phyloP scores from a whole-genome alignment of 53 echinoderm and acorn worm genomes.

The Glandiceps talaboti region DNA sequence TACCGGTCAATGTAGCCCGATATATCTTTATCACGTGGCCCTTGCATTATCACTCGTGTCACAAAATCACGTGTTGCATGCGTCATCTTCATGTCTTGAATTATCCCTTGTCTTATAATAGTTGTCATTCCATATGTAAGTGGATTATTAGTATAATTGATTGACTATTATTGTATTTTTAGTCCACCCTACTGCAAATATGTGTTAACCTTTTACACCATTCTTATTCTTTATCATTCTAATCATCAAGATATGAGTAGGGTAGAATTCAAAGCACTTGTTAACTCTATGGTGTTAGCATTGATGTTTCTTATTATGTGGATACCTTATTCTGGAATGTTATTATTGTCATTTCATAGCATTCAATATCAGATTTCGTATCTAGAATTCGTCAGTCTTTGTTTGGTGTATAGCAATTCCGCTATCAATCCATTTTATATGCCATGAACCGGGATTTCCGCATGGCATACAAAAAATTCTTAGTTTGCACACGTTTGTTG shows the following conservation, averaged over 20 bases:
- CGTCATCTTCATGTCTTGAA: background rate
- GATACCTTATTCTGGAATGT: background rate
- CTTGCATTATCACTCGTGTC: background rate
- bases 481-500: too few relatives aligned
- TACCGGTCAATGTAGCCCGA: background rate
- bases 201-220: background rate
- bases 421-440: background rate
- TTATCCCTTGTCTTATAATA: background rate
- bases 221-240: background rate
- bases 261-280: background rate
- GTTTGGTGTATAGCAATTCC: background rate
- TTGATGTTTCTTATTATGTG: background rate
- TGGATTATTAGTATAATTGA: background rate
- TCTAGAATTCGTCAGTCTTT: background rate
- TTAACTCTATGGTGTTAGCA: background rate
- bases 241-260: background rate
- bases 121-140: background rate
- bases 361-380: too few relatives aligned
- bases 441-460: background rate
- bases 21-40: background rate
- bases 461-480: background rate
- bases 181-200: background rate
- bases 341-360: background rate
- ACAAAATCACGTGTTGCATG: background rate
- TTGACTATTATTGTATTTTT: background rate